Percentiles rank a stretch among this genome's conserved stretches.
Evolutionary conservation across 2,797 vertebrate genomes (phyloP).

Genomic region (Sphenodon punctatus): DNA sequence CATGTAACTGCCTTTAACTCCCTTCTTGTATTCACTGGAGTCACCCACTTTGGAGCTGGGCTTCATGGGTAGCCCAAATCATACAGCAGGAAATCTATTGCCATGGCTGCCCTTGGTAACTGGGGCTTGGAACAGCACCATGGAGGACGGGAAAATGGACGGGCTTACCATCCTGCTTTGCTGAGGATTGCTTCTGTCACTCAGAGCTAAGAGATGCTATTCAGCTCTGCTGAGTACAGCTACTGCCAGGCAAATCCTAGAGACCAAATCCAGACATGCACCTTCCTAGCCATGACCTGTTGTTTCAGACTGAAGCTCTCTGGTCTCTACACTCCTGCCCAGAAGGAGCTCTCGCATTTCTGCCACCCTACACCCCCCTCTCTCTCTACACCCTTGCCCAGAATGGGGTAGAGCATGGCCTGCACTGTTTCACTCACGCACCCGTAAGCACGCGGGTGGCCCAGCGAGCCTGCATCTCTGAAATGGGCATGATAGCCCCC

Average conservation of each 20-base stretch:
- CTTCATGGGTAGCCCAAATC: neutral
- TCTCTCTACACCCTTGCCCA: too few species aligned
- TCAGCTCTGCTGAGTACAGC: neutral
- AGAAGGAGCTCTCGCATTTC: too few species aligned
- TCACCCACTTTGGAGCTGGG: neutral
- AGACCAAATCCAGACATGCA: neutral
- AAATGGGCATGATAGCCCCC: slow-evolving; percentile 80
- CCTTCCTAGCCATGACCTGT: too few species aligned
- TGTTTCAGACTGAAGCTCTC: neutral
- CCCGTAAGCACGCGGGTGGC: slow-evolving; percentile 84
- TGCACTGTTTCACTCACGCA: too few species aligned
- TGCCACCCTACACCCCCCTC: too few species aligned
- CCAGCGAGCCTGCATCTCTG: slow-evolving; percentile 86
- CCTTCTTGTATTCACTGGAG: neutral
- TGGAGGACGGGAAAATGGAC: neutral
- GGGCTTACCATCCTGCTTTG: neutral
- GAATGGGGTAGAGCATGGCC: too few species aligned
- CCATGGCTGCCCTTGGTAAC: neutral
- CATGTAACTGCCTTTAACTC: neutral
- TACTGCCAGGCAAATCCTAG: too few species aligned
- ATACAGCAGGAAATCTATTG: neutral
- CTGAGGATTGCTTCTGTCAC: neutral
- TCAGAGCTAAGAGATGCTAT: neutral
- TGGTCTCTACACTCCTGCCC: neutral
- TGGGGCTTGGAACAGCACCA: neutral